phyloP scores from a whole-genome alignment of 1,140 invertebrate genomes.

The Aphaenogaster rudis region DNA sequence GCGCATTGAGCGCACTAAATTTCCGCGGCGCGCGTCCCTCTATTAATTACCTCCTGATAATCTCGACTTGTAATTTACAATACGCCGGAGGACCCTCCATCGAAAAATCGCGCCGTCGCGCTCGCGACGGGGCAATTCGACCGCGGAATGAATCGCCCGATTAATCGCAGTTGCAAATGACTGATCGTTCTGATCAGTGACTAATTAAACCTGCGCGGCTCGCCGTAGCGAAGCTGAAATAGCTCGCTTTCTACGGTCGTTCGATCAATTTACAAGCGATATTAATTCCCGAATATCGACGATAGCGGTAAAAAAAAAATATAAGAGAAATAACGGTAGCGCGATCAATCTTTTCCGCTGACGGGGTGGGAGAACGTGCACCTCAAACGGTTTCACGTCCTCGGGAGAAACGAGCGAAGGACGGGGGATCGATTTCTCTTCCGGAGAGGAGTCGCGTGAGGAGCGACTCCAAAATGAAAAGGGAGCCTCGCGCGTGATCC shows the following conservation, averaged over 20 bases:
- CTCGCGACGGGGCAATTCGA: conserved; percentile 13
- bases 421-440: conserved; percentile 26
- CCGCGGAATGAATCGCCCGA: conserved; percentile 14
- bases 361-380: conserved; percentile 23
- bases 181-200: conserved; percentile 51
- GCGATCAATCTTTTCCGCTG: conserved; percentile 40
- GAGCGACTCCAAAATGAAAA: conserved; percentile 12
- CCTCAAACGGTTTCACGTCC: neutral
- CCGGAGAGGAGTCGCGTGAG: conserved; percentile 10
- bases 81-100: conserved; percentile 55
- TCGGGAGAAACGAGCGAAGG: conserved; percentile 22
- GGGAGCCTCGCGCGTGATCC: conserved; percentile 24
- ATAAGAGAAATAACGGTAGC: neutral
- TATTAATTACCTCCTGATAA: conserved; percentile 64
- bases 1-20: conserved; percentile 60
- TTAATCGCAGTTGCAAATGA: conserved; percentile 62
- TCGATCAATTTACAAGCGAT: conserved; percentile 39
- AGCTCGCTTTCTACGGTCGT: neutral
- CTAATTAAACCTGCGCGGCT: conserved; percentile 26
- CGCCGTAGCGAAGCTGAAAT: conserved; percentile 9
- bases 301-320: neutral
- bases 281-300: conserved; percentile 32
- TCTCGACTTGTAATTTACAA: conserved; percentile 63
- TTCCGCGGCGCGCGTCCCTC: conserved; percentile 25
- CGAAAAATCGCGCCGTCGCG: conserved; percentile 52